Percentiles rank a stretch among this genome's conserved stretches.
These are phyloP conservation scores for Pseudomyrmex sp. DNA, from an alignment of 1,140 invertebrate genomes.

Conservation along the genomic window DNA sequence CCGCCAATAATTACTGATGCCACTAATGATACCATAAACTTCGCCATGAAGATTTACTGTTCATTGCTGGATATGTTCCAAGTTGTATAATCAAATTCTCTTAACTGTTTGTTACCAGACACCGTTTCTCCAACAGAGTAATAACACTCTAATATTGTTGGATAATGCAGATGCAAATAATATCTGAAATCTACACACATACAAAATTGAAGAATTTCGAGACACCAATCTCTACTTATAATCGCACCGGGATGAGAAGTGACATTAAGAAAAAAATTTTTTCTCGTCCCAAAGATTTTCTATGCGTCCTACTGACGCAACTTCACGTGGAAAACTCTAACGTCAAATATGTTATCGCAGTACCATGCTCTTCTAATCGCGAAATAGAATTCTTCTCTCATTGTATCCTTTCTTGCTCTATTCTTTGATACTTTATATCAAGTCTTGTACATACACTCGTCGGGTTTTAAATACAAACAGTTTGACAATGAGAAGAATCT, in stretches of 20 bases:
- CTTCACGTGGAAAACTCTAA: not conserved
- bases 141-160: constrained; percentile 77
- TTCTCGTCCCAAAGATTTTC: not conserved
- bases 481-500: not conserved
- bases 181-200: constrained; percentile 78
- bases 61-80: constrained; percentile 75
- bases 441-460: not conserved
- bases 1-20: constrained; percentile 40
- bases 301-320: not conserved
- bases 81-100: constrained; percentile 64
- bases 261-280: not conserved
- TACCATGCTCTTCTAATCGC: no score
- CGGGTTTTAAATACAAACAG: not conserved
- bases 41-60: constrained; percentile 71
- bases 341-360: not conserved
- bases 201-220: not conserved
- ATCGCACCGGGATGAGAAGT: not conserved
- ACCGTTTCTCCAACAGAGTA: constrained; percentile 78
- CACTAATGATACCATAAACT: constrained; percentile 28
- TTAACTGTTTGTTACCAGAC: constrained; percentile 52
- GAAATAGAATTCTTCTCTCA: not conserved
- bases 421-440: not conserved
- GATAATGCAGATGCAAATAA: constrained; percentile 76
- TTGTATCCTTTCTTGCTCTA: not conserved
- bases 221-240: not conserved